Percentiles rank a stretch among this genome's conserved stretches.
phyloP scores from a whole-genome alignment of 2,113 vertebrate genomes.

The Baryphthengus martii region DNA sequence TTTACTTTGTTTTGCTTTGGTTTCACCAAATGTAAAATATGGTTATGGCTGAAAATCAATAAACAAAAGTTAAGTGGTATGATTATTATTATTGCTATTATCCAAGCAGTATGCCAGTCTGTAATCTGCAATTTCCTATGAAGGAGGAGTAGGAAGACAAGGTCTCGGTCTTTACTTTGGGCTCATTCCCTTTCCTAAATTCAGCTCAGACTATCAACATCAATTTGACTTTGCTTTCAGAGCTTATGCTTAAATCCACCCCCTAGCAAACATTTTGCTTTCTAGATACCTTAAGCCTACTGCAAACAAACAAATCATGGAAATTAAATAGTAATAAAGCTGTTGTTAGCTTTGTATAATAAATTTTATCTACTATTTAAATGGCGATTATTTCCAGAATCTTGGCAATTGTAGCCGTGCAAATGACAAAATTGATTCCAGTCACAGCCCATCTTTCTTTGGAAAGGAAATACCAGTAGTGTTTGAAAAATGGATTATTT shows the following conservation, averaged over 20 bases:
- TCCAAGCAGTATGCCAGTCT: not conserved
- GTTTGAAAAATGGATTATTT: constrained; percentile 72
- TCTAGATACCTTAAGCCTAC: constrained; percentile 19
- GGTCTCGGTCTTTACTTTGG: not conserved
- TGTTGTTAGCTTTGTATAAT: constrained; percentile 61
- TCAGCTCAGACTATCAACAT: not conserved
- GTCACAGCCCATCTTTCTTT: constrained; percentile 58
- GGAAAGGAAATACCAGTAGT: constrained; percentile 67
- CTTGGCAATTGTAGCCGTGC: constrained; percentile 54
- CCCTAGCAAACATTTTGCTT: constrained; percentile 14
- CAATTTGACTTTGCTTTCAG: not conserved
- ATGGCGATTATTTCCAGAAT: constrained; percentile 70
- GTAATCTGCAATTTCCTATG: not conserved
- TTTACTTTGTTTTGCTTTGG: not conserved
- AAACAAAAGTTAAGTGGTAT: not conserved
- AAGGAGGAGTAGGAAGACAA: not conserved
- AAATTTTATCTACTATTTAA: constrained; percentile 66
- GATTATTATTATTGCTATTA: not conserved
- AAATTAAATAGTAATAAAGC: constrained; percentile 71
- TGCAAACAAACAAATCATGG: constrained; percentile 63
- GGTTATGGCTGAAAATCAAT: not conserved
- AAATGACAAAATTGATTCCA: constrained; percentile 72
- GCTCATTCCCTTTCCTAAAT: not conserved
- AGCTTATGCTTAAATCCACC: not conserved
- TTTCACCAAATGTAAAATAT: not conserved